Percentiles rank a stretch among this genome's conserved stretches.
phyloP scores from a whole-genome alignment of 2,113 vertebrate genomes.

The Heliornis fulica region DNA sequence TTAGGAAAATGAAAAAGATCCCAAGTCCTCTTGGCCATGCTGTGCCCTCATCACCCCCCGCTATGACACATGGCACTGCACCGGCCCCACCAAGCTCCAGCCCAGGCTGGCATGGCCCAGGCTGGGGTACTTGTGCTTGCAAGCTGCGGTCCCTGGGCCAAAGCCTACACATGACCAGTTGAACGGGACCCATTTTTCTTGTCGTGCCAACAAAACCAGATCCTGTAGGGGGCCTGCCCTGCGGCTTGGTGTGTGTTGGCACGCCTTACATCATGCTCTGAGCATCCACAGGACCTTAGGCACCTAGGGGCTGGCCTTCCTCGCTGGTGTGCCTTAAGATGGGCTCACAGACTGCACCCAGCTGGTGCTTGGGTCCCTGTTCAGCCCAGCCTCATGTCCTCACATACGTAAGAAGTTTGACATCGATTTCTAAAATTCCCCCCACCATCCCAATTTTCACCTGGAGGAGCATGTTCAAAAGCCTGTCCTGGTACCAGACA shows the following conservation, averaged over 20 bases:
- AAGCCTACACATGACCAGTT: background rate
- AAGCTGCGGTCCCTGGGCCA: background rate
- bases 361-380: too few species aligned
- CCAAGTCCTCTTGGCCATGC: too few species aligned
- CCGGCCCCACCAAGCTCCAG: background rate
- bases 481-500: background rate
- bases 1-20: background rate
- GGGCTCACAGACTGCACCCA: background rate
- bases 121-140: fast-evolving
- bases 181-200: background rate
- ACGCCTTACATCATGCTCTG: fast-evolving
- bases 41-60: background rate
- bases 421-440: too few species aligned
- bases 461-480: background rate
- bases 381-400: background rate
- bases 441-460: background rate
- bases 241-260: fast-evolving
- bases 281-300: background rate
- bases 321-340: background rate
- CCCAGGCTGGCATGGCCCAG: background rate
- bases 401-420: background rate
- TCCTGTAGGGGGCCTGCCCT: fast-evolving
- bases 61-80: background rate
- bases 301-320: background rate
- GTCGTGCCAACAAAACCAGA: background rate